Evolutionary conservation across 2,888 invertebrate genomes (phyloP), one percentile per base, ranked within the genome.

Genomic region (Drosophila mettleri): DNA sequence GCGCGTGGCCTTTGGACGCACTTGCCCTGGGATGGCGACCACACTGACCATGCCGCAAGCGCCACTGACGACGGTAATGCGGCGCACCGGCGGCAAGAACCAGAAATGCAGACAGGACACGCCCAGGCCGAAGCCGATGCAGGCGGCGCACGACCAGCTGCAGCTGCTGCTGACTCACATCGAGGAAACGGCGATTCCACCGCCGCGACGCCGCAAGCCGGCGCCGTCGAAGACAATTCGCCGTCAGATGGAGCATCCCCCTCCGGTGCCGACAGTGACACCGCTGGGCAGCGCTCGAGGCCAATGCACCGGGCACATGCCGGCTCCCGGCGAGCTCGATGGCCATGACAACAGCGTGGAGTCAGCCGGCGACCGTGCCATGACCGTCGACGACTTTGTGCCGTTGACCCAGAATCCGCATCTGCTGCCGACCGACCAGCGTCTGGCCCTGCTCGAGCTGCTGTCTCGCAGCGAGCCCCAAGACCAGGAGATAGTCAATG

Each of bases 351-450:
- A 3, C 22, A 41, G 3, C 8, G 0, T 10, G 12, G 18, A 27
- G 0, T 2, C 2, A 8, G 9, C 46, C 31, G 20, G 14, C 31
- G 12, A 2, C 12, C 9, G 27, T 7, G 18, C 9, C 6, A 5
- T 2, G 10, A 3, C 9, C 14, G 1, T 0, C 10, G 68, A 24
- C 0, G 1, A 3, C 8, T 2, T 33, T 1, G 64, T 83, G 33
- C 82, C 86, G 24, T 59, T 86, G 0, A 53, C 63, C 34, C 62
- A 69, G 27, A 86, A 69, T 58, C 80, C 82, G 1, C 70, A 65
- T 2, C 8, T 36, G 29, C 41, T 81, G 71, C 10, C 62, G 38
- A 54, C 66, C n/a, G 69, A 39, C 6, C 39, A 76, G 41, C 73
- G 70, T 4, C 22, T 45, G 6, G 78, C 76, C 0, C 66, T 86